Conservation (phyloP, 2,797 vertebrate species). For the Babyrousa celebensis region DNA sequence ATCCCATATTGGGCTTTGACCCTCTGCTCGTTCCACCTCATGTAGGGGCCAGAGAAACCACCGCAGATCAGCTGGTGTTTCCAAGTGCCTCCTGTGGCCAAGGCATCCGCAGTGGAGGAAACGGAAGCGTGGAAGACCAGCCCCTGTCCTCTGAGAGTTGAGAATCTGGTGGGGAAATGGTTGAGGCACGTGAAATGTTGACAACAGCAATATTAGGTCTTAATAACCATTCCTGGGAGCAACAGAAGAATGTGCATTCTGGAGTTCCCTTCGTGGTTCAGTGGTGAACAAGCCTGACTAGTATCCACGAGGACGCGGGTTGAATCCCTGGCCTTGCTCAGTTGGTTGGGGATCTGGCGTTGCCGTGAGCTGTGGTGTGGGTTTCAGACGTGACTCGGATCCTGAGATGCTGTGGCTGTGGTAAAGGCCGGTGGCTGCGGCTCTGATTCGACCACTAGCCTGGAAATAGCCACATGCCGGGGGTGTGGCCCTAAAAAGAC, state of each 20-base stretch:
- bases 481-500: too few species aligned
- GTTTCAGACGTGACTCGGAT: too few species aligned
- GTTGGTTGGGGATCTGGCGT: too few species aligned
- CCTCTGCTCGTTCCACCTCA: not conserved
- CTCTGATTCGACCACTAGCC: too few species aligned
- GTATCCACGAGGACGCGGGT: too few species aligned
- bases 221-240: not conserved
- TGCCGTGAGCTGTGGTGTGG: too few species aligned
- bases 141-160: not conserved
- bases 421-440: too few species aligned
- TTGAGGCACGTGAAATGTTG: not conserved
- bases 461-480: too few species aligned
- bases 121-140: not conserved
- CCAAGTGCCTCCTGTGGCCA: not conserved
- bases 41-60: not conserved
- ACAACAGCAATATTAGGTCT: not conserved
- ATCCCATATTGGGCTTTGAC: slow-evolving; percentile 73
- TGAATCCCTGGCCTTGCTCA: too few species aligned
- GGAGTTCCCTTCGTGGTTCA: too few species aligned
- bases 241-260: not conserved
- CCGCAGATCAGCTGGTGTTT: not conserved
- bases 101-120: not conserved
- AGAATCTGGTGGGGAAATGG: not conserved
- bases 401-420: too few species aligned
- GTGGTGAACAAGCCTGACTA: too few species aligned